Conservation (phyloP, 1,140 invertebrate species). For the Micrasema minimum region DNA sequence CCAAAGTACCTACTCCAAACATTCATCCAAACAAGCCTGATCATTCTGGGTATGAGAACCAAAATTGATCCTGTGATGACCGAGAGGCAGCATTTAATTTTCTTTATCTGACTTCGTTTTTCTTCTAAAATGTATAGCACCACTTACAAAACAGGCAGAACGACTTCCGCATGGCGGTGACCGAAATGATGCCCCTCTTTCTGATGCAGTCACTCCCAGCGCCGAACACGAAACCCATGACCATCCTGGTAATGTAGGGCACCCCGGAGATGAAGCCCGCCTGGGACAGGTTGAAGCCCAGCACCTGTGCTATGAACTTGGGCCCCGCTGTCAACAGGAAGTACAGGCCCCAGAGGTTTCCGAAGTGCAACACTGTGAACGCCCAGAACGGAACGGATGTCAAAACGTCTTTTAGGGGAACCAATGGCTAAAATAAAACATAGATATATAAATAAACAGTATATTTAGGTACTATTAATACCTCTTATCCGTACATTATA, state of each 20-base stretch:
- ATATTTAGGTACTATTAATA: too few species aligned
- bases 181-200: constrained; percentile 67
- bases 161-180: constrained; percentile 75
- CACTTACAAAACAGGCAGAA: constrained; percentile 77
- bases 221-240: constrained; percentile 75
- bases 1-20: too few species aligned
- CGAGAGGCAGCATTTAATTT: too few species aligned
- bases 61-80: too few species aligned
- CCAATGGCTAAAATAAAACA: constrained; percentile 62
- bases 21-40: too few species aligned
- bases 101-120: too few species aligned
- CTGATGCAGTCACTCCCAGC: constrained; percentile 73
- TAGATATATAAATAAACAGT: not conserved
- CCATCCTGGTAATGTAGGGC: constrained; percentile 74
- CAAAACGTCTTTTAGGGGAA: constrained; percentile 70
- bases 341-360: constrained; percentile 82
- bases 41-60: too few species aligned
- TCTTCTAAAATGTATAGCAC: too few species aligned
- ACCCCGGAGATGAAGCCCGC: constrained; percentile 77
- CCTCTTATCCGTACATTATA: too few species aligned
- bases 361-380: constrained; percentile 75
- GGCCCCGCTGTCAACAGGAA: constrained; percentile 89
- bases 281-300: constrained; percentile 84
- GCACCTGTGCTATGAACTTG: constrained; percentile 83
- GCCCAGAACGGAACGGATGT: constrained; percentile 76